Conservation (phyloP, 2,113 vertebrate species). For the Phaethon lepturus region DNA sequence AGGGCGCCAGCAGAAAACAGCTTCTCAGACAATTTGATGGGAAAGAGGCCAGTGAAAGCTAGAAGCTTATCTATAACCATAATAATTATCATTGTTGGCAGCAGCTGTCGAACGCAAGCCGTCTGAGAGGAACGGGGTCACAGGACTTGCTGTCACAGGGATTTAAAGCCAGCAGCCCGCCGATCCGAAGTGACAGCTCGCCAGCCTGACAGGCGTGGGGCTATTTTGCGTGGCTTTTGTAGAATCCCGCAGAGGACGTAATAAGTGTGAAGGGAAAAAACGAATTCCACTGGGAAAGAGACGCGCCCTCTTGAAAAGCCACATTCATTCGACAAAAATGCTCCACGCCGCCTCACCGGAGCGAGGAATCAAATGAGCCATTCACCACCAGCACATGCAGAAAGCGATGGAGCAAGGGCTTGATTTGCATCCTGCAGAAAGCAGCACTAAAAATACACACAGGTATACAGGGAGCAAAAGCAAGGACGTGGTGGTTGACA, state of each 20-base stretch:
- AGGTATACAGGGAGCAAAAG: background rate
- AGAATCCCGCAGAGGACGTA: background rate
- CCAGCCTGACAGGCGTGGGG: background rate
- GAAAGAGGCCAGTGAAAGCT: slow-evolving; percentile 72
- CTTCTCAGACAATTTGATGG: slow-evolving; percentile 61
- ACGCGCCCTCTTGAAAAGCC: slow-evolving; percentile 31
- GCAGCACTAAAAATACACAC: background rate
- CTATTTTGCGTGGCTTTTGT: background rate
- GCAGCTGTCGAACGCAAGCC: slow-evolving; percentile 28
- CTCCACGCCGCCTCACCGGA: rapidly evolving
- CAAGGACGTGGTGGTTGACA: background rate
- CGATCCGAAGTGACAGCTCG: slow-evolving; percentile 29
- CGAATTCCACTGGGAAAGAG: background rate
- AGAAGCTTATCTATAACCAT: slow-evolving; percentile 64
- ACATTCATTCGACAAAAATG: background rate
- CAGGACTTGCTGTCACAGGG: slow-evolving; percentile 39
- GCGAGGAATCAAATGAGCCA: background rate
- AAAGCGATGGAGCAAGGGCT: background rate
- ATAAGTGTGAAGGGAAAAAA: slow-evolving; percentile 25
- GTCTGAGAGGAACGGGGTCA: slow-evolving; percentile 62
- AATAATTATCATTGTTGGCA: slow-evolving; percentile 65
- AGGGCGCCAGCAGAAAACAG: slow-evolving; percentile 61
- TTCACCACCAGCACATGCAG: background rate
- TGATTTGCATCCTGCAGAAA: background rate
- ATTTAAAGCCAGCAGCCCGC: slow-evolving; percentile 8